Evolutionary conservation across 2,113 vertebrate genomes (phyloP).

Genomic region (Isichthys henryi): DNA sequence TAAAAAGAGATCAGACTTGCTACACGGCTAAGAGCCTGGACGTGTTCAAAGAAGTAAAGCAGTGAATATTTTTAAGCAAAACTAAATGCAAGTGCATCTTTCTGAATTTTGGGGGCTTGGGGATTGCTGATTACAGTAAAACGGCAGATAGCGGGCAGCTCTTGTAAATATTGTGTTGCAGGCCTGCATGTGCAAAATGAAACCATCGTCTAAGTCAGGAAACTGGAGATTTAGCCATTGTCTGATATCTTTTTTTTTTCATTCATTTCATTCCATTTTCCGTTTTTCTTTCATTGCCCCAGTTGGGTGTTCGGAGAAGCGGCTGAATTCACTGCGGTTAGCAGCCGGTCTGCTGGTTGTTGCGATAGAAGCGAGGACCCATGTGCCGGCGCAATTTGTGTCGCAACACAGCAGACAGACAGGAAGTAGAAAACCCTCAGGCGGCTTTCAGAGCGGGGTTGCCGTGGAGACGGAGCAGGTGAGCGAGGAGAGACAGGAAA

Average conservation of each 20-base stretch:
- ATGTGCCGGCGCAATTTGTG: background rate
- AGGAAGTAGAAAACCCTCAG: background rate
- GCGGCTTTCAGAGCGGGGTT: constrained; percentile 8
- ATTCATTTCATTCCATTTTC: background rate
- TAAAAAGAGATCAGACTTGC: background rate
- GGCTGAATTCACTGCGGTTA: background rate
- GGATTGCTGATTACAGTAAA: background rate
- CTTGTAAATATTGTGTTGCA: background rate
- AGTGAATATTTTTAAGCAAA: background rate
- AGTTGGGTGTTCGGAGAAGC: background rate
- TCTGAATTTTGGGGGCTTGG: background rate
- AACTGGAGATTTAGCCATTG: background rate
- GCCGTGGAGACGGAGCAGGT: constrained; percentile 13
- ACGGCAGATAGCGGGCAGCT: background rate
- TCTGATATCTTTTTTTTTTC: background rate
- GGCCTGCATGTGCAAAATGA: background rate
- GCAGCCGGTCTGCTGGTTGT: background rate
- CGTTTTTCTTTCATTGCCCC: background rate
- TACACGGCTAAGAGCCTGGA: background rate
- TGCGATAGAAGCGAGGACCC: background rate
- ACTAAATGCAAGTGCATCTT: background rate
- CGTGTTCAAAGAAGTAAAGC: background rate
- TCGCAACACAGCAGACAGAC: background rate
- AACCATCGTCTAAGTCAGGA: background rate
- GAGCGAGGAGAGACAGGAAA: constrained; percentile 1